Base-by-base conservation (phyloP, 2,888 invertebrate species). In the Lottia gigantea region DNA sequence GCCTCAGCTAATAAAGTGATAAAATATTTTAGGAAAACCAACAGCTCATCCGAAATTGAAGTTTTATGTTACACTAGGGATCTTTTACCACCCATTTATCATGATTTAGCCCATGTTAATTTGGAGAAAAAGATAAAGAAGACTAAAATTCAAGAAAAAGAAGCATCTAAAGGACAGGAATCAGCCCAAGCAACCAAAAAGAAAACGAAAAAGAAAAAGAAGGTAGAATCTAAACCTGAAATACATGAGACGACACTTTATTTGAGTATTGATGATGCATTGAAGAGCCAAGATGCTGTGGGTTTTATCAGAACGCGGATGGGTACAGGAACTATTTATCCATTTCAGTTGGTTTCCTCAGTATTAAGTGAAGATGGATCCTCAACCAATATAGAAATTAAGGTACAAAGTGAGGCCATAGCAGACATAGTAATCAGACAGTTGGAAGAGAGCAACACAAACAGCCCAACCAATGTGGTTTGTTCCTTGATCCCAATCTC, bases 401-500 rank as follows among this genome's bases (percentile, higher is more conserved):
- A 67, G 40, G 25, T 55, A 19, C 40, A 19, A 14, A 67, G 67
- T 61, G 61, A 61, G 40, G 45, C 49, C n/a, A 40, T 31, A 25
- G 67, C 67, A 26, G 40, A 31, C 19, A 67, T 26, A 40, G 40
- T 40, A 19, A 61, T 40, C 8, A 55, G 55, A 26, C 26, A 40
- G 25, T 31, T 67, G 23, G 61, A 55, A 45, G 40, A 55, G 15
- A 67, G 67, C 55, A 67, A 67, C 55, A 31, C 40, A 14, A 55
- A 19, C 40, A 55, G 55, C 19, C 12, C 31, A 31, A 67, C 61
- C 1, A 49, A 67, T n/a, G 15, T 67, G 15, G 8, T 40, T 8
- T 67, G 67, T 4, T 55, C 67, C 14, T 16, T 67, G 61, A 45
- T 23, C 11, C 55, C 55, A 55, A 55, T 19, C 1, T 15, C 19